Evolutionary conservation across 2,797 vertebrate species (phyloP), one percentile per base, ranked within the genome.

Genomic region (Acanthurus leucopareius): DNA sequence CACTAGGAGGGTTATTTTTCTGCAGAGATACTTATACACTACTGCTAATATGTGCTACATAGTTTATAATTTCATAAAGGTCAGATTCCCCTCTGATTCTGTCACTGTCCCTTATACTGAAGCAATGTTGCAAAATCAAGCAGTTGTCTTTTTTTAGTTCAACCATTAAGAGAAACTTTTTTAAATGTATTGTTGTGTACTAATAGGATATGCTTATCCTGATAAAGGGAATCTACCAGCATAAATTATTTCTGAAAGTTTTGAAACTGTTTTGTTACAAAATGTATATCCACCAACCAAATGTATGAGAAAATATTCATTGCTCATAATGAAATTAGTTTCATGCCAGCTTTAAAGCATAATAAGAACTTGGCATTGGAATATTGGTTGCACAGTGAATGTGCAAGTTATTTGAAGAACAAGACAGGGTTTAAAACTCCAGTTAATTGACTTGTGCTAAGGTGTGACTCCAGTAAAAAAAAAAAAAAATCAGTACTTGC

Each of bases 111-210:
- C 47, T 72, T 45, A 58, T 51, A 22, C 49, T 80, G 59, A n/a
- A 59, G 58, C 40, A 45, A 44, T 70, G 56, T 28, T 53, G 66
- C 57, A 66, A 11, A 73, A 61, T 56, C 57, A 56, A 32, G 20
- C 49, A 62, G 0, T 48, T 13, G 17, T 15, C 17, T 25, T 47
- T 57, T n/a, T 22, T 25, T 25, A 25, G 25, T 25, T 25, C 25
- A 25, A 25, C 25, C 25, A 25, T 25, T 25, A 25, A 25, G 2
- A 25, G 25, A 25, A 25, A 25, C 25, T 25, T 25, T 25, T 25
- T 25, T 2, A 25, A 25, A 25, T 25, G 25, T 25, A 2, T 25
- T 25, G 25, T 25, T 25, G 25, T 25, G 25, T 25, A 25, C 25
- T 25, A 25, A 25, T 25, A 25, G 25, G 25, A 25, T 25, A 25